Evolutionary conservation across 23 tunicate species (phyloP), one percentile per base, ranked within the genome.

Genomic region (Phallusia fumigata): DNA sequence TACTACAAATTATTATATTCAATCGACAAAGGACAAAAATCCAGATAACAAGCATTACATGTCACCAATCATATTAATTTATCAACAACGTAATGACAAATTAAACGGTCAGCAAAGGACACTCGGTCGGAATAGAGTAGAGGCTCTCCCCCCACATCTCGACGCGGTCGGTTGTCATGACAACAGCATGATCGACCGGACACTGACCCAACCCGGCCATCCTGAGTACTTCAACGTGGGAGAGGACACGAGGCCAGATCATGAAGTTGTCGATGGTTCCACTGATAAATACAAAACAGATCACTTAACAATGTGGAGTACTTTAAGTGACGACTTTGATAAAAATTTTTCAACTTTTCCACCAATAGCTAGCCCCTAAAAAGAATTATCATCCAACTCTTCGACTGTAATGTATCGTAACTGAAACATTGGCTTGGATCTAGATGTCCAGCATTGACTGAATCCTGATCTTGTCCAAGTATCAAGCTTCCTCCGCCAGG

Each of bases 91-190:
- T n/a, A n/a, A n/a, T n/a, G n/a, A n/a, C n/a, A n/a, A n/a, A 58
- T 58, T 58, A 58, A 58, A 58, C 69, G 69, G 16, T 13, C 69
- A 58, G 1, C 69, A 58, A 5, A 58, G 69, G 69, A 58, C 69
- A 58, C 69, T 58, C 69, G 26, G 69, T 58, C 28, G 28, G 69
- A 21, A 58, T 13, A 58, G 26, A 22, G 69, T 58, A 58, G 69
- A 11, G 8, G 69, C 28, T 24, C 69, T 58, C 5, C 26, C 69
- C 69, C 69, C 69, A 58, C 40, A 74, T 18, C 78, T 74, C 78
- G 40, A 74, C 35, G 40, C 78, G 40, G 35, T 74, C 78, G 44
- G 22, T 33, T 33, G 78, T 74, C 78, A 74, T 74, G 78, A 74
- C 78, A 74, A 74, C 45, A 33, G 78, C 35, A 33, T 74, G 45